Base-by-base conservation (phyloP, 2,113 vertebrate species). In the Microtus ochrogaster region DNA sequence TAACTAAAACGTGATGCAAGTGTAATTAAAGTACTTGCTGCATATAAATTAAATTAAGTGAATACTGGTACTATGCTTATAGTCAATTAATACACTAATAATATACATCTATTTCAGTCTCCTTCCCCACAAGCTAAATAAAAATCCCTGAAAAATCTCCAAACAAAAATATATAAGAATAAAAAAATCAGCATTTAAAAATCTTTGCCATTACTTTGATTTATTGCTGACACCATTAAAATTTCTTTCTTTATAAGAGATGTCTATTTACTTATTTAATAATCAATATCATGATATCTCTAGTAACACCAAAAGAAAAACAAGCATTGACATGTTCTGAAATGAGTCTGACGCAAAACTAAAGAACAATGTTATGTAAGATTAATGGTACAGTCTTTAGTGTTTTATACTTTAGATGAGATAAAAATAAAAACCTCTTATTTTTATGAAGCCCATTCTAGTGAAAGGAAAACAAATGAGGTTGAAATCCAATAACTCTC, bases 1-100 rank as follows among this genome's bases (percentile, higher is more conserved):
- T 36, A 90, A 24, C 8, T 92, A 2, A 28, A 61, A 49, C 9
- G 24, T 33, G 39, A 90, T 68, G 22, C 16, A 19, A 36, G 3
- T 49, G 13, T 82, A 87, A 73, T 61, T 79, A 88, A 26, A 83
- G 4, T 63, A 79, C 17, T 22, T 63, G 47, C 61, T 55, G 74
- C 6, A 73, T 2, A 82, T 19, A 95, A 87, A 89, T 77, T 41
- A 52, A 90, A 83, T 89, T 73, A 95, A 83, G 8, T 90, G 49
- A 90, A 78, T 68, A 17, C 14, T 41, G 5, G 70, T 61, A 8
- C 13, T 87, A 73, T 68, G 33, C 0, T 61, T 94, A 14, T 5
- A 79, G 14, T n/a, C 81, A 70, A 81, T 72, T 1, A 94, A 24
- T 17, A 81, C 7, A 36, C 24, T 66, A 10, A 72, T 41, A 44